phyloP scores from a whole-genome alignment of 2,113 vertebrate species.

The Cyrtonyx montezumae region DNA sequence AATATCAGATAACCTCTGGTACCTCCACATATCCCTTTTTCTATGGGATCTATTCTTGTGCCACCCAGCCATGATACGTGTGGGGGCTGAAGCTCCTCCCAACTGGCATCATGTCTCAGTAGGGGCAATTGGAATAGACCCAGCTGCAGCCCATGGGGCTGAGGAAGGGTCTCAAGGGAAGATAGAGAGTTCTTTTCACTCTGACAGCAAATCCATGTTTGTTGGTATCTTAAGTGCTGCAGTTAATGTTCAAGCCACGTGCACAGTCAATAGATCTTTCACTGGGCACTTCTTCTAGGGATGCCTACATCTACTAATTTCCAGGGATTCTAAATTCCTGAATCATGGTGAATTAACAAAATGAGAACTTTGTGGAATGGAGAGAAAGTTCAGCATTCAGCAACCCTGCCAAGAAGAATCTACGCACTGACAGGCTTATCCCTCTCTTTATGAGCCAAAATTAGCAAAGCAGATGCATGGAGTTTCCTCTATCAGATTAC shows the following conservation, averaged over 20 bases:
- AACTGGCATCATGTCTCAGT: not conserved
- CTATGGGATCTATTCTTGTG: not conserved
- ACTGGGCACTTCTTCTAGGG: not conserved
- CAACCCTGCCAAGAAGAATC: not conserved
- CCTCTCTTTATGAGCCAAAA: accelerated
- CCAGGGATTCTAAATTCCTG: not conserved
- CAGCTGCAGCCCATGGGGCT: not conserved
- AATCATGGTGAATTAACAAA: not conserved
- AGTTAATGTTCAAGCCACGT: not conserved
- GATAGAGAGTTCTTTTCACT: accelerated
- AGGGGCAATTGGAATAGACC: not conserved
- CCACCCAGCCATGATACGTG: not conserved
- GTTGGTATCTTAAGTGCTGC: not conserved
- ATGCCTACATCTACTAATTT: not conserved
- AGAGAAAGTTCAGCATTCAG: not conserved
- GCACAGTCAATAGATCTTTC: not conserved
- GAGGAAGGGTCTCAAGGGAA: not conserved
- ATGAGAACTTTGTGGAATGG: not conserved
- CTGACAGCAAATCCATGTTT: not conserved
- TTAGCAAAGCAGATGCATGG: not conserved
- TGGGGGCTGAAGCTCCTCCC: not conserved
- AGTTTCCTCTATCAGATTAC: not conserved
- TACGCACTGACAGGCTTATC: not conserved
- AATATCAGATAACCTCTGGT: accelerated
- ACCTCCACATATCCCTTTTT: not conserved